Percentiles rank a stretch among this genome's conserved stretches.
Evolutionary conservation across 2,888 invertebrate species (phyloP).

Genomic region (Tetrapedia diversipes): DNA sequence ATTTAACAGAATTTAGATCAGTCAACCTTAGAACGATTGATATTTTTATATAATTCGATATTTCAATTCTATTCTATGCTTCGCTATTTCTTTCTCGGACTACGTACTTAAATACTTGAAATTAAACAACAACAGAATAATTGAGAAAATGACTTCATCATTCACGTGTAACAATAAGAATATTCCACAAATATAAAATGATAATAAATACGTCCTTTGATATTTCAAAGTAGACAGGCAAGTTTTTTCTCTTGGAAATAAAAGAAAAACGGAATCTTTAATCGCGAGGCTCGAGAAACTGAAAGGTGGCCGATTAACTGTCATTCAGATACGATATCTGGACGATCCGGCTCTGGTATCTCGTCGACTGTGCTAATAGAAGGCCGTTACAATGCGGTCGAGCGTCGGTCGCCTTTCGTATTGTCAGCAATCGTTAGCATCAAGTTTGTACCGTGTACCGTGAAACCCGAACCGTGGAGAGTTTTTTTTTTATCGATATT

Average conservation of each 20-base stretch:
- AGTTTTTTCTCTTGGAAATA: background rate
- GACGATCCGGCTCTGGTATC: constrained; percentile 43
- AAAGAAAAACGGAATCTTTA: constrained; percentile 11
- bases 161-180: background rate
- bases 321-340: constrained; percentile 48
- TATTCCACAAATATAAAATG: too few relatives aligned
- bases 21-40: too few relatives aligned
- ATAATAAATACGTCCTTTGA: background rate
- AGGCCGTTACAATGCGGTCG: constrained; percentile 56
- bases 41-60: too few relatives aligned
- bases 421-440: constrained; percentile 63
- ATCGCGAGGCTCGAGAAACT: constrained; percentile 23
- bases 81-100: too few relatives aligned
- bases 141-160: background rate
- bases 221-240: background rate
- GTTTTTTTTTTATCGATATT: constrained; percentile 39
- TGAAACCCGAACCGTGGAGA: constrained; percentile 55
- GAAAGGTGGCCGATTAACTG: constrained; percentile 47
- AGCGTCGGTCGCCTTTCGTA: constrained; percentile 58
- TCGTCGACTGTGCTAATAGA: constrained; percentile 60
- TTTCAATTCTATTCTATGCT: too few relatives aligned
- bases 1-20: too few relatives aligned
- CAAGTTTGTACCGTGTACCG: constrained; percentile 45
- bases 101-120: too few relatives aligned
- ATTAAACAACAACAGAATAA: background rate